Base-by-base conservation (phyloP, 2,888 invertebrate genomes). In the Lasioglossum pauxillum region DNA sequence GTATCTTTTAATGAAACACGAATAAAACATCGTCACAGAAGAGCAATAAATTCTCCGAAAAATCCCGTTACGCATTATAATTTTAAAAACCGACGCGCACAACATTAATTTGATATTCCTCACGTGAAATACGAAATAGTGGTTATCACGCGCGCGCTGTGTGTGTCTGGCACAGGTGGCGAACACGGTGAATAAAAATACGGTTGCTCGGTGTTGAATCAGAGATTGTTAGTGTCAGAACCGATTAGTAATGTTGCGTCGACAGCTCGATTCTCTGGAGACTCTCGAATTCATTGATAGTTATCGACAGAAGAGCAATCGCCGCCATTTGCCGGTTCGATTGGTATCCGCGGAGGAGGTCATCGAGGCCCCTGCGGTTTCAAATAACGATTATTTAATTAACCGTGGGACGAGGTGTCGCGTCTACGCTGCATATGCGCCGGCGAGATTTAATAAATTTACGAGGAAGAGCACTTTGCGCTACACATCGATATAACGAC, bases 311-410 rank as follows among this genome's bases (percentile, higher is more conserved):
- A 41, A 16, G 2, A 16, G 69, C 84, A 41, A 53, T 49, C 74
- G 75, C 75, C n/a, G 69, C 86, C 89, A 91, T 92, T 86, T 80
- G 75, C 19, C 74, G 82, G 85, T 86, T 83, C 89, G 86, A 92
- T 92, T 90, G 89, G 82, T 57, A 75, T 82, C 74, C 60, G 31
- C 60, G 60, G 38, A 14, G 78, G 78, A 81, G 73, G 89, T 89
- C 90, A 90, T 91, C 89, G 82, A 84, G 76, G 80, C 88, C 90
- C 88, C 91, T 81, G 87, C 78, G 82, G 88, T 87, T 90, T 74
- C 78, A 85, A 90, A 83, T 81, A 84, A 89, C 81, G 88, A 87
- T 88, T 88, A 91, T 92, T 91, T 91, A 89, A 93, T 92, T 90
- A 92, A 90, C 83, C 87, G 27, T 78, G 69, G 67, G 80, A 76